These are phyloP conservation scores for Melanostoma scalare DNA, from an alignment of 2,888 invertebrate species.

Conservation along the genomic window DNA sequence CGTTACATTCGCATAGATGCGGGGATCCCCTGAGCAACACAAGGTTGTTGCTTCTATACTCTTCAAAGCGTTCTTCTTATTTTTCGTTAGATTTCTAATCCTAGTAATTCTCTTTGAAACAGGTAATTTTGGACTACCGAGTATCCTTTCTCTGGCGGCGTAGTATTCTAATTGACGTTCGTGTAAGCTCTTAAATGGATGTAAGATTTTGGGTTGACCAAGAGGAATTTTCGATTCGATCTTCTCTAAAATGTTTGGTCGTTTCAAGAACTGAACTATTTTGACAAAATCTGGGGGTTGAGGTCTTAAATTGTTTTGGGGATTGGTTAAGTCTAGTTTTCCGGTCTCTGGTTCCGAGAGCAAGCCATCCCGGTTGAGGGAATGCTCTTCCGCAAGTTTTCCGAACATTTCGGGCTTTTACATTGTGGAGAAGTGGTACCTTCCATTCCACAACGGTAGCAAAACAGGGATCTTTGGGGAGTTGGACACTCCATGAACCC, in stretches of 20 bases:
- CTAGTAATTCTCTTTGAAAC: neutral
- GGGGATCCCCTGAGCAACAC: neutral
- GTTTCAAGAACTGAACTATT: neutral
- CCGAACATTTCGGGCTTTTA: no score
- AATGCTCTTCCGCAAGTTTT: no score
- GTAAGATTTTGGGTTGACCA: neutral
- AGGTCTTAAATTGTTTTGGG: no score
- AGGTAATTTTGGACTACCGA: neutral
- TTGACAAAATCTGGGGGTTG: neutral
- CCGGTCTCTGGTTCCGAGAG: neutral
- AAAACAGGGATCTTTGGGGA: no score
- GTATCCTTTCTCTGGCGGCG: neutral
- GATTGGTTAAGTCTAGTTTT: no score
- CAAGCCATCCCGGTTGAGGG: no score
- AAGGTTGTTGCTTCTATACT: constrained; percentile 4
- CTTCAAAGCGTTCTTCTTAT: neutral
- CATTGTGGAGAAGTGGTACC: no score
- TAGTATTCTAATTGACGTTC: constrained; percentile 6
- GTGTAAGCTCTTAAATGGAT: neutral
- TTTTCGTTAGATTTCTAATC: neutral
- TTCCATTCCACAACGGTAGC: no score
- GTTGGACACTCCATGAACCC: no score
- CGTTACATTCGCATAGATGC: constrained; percentile 3
- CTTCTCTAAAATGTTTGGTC: neutral
- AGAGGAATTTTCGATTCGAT: neutral